A percentile compares a stretch with the other conserved stretches of the same genome.
These are phyloP conservation scores for Ennomos erosarius DNA, from an alignment of 2,888 invertebrate species.

Conservation along the genomic window DNA sequence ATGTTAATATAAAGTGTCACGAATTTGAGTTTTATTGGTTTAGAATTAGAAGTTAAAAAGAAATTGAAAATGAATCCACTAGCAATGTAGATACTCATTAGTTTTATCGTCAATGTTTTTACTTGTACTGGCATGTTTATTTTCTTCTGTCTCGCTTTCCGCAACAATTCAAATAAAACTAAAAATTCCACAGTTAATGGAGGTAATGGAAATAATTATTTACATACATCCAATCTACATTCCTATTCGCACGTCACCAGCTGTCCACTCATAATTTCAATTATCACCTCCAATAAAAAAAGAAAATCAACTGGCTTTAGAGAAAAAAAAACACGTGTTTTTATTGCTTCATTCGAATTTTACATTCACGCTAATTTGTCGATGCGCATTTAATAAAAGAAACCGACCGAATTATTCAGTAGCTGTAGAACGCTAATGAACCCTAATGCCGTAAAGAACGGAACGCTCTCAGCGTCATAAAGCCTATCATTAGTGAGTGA, in stretches of 20 bases:
- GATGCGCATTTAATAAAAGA: conserved; percentile 76
- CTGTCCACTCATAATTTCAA: conserved; percentile 80
- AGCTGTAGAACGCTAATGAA: conserved; percentile 80
- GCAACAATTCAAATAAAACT: conserved; percentile 16
- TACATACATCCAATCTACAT: conserved; percentile 62
- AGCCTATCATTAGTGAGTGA: conserved; percentile 68
- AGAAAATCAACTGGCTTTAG: conserved; percentile 57
- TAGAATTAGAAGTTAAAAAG: neutral
- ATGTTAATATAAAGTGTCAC: neutral
- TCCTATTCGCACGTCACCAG: conserved; percentile 61
- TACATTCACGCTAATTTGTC: conserved; percentile 84
- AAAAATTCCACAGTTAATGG: conserved; percentile 22
- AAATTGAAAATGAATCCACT: no score
- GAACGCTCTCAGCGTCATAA: conserved; percentile 56
- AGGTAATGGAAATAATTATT: conserved; percentile 22
- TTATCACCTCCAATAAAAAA: conserved; percentile 81
- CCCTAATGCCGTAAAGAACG: conserved; percentile 75
- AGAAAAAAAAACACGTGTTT: conserved; percentile 72
- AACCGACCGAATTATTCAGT: conserved; percentile 81
- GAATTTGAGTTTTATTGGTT: no score
- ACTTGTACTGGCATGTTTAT: conserved; percentile 14
- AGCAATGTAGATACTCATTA: neutral
- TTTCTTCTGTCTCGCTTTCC: conserved; percentile 12
- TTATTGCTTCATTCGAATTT: conserved; percentile 80
- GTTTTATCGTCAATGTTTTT: conserved; percentile 19